These are phyloP conservation scores for Chiloscyllium punctatum DNA, from an alignment of 2,797 vertebrate genomes.

Conservation along the genomic window DNA sequence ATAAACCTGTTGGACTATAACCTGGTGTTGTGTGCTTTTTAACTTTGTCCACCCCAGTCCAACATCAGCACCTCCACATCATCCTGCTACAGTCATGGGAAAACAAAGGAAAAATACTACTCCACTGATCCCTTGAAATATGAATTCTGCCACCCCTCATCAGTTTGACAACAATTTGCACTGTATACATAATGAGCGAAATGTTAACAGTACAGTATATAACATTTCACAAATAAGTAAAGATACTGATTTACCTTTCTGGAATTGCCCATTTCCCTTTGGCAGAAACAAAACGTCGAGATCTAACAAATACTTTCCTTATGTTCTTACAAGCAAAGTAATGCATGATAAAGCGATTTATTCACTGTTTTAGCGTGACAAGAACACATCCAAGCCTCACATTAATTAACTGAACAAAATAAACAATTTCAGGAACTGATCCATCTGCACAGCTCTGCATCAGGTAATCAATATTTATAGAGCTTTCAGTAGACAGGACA, in stretches of 20 bases:
- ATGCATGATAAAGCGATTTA: conserved; percentile 7
- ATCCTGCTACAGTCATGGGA: background rate
- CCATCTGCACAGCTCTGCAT: conserved; percentile 1
- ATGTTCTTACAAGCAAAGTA: conserved; percentile 19
- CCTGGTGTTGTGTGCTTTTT: no score
- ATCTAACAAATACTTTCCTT: conserved; percentile 30
- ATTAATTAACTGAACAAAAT: conserved; percentile 12
- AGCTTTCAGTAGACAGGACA: background rate
- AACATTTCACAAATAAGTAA: background rate
- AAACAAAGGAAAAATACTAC: background rate
- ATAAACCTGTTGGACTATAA: no score
- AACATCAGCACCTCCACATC: no score
- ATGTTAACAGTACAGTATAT: background rate
- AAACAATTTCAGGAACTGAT: conserved; percentile 28
- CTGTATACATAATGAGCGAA: background rate
- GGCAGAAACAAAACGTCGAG: background rate
- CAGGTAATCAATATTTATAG: conserved; percentile 21
- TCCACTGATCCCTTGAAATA: background rate
- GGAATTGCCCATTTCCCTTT: conserved; percentile 14
- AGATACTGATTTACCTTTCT: conserved; percentile 15
- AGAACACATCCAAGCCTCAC: background rate
- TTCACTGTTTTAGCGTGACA: no score
- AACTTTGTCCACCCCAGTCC: no score
- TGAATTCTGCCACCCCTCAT: background rate
- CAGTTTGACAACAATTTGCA: background rate